These are phyloP conservation scores for Crocuta crocuta DNA, from an alignment of 2,113 vertebrate genomes.

Conservation along the genomic window DNA sequence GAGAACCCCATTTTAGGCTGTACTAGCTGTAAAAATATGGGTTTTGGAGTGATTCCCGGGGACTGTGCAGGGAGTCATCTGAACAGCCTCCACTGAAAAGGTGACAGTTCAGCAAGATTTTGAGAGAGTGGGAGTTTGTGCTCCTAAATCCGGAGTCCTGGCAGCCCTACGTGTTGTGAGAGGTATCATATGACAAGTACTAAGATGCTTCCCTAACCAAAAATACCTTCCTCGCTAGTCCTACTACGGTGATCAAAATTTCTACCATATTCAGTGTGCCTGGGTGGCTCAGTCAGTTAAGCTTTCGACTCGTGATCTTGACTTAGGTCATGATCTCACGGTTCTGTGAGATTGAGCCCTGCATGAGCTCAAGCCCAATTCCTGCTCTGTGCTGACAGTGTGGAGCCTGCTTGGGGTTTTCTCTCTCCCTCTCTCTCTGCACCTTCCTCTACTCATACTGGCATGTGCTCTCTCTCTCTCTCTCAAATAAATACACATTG, in stretches of 20 bases:
- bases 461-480: too few relatives aligned
- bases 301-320: too few relatives aligned
- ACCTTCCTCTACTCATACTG: too few relatives aligned
- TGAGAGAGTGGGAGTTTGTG: background rate
- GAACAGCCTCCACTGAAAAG: background rate
- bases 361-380: too few relatives aligned
- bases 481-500: too few relatives aligned
- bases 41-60: background rate
- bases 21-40: background rate
- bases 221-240: background rate
- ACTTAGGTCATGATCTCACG: too few relatives aligned
- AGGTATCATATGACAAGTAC: background rate
- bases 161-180: background rate
- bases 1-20: background rate
- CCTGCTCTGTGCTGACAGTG: too few relatives aligned
- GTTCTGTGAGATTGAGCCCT: too few relatives aligned
- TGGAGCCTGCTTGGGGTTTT: too few relatives aligned
- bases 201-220: slow-evolving; percentile 1
- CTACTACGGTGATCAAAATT: background rate
- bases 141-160: background rate
- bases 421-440: too few relatives aligned
- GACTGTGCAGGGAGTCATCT: background rate
- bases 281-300: too few relatives aligned
- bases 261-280: background rate
- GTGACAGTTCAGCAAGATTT: background rate